Evolutionary conservation across 1,140 invertebrate species (phyloP), one percentile per base, ranked within the genome.

Genomic region (Notospermus geniculatus): DNA sequence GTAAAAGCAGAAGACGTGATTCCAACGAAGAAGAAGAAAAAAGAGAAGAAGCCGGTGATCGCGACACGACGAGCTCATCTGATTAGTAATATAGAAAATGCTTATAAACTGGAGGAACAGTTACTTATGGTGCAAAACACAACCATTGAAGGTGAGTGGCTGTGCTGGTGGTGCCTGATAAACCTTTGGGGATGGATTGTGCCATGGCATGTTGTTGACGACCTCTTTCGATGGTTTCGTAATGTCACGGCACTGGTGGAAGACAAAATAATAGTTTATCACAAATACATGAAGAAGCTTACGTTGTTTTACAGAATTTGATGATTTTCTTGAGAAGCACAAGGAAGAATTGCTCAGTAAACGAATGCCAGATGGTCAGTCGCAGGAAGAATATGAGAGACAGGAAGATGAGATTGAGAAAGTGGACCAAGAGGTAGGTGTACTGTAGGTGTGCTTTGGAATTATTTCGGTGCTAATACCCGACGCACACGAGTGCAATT

Each of bases 321-420:
- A 80, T 54, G 70, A 73, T 54, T 74, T 71, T 59, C 27, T 80
- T 29, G 78, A 80, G 58, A 66, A 71, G 19, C 74, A 78, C 65
- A 78, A 77, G 54, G 55, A 58, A 41, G 69, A 76, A 32, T 36
- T 75, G 28, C 36, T 64, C 30, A 66, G 71, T 58, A 74, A 71
- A 50, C 68, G 71, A 13, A 54, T 68, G 4, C 43, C 25, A 43
- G 65, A 71, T 9, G 71, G 72, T 30, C 56, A 69, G 52, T 72
- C 72, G 22, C 68, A 72, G 29, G 68, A 70, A 11, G 73, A 74
- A 29, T 55, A 69, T 27, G 69, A 72, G 28, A 64, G 73, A 32
- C 70, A 75, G 56, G 72, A 79, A 52, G 64, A 75, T 54, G 75
- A 76, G 30, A 71, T 79, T 43, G 73, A 77, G 36, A 68, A 72